Evolutionary conservation across 1,140 invertebrate genomes (phyloP).

Genomic region (Diprion similis): DNA sequence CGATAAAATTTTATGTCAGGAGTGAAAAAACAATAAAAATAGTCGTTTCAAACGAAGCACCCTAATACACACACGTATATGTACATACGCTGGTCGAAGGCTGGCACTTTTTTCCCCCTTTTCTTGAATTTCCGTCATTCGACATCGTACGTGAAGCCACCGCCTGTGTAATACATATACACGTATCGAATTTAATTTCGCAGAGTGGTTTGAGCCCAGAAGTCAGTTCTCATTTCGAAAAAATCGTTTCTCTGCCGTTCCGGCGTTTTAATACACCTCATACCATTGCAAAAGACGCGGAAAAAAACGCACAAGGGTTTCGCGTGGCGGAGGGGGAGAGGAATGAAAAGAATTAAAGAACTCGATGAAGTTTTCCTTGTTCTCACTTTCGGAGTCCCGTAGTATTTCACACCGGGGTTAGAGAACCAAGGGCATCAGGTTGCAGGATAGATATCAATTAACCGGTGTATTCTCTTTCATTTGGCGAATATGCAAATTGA

Average conservation of each 20-base stretch:
- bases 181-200: not conserved
- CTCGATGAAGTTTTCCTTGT: not conserved
- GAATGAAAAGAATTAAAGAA: not conserved
- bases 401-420: not conserved
- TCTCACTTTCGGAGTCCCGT: not conserved
- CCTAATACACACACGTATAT: too few relatives aligned
- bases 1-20: too few relatives aligned
- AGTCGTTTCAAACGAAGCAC: too few relatives aligned
- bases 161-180: not conserved
- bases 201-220: not conserved
- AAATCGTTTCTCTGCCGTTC: not conserved
- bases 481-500: slow-evolving; percentile 9
- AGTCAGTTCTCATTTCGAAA: not conserved
- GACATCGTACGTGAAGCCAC: too few relatives aligned
- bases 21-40: too few relatives aligned
- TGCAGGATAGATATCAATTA: not conserved
- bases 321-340: too few relatives aligned
- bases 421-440: not conserved
- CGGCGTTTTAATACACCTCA: not conserved
- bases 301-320: not conserved
- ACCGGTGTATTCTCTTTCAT: not conserved
- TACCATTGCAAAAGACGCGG: not conserved
- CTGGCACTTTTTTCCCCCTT: too few relatives aligned
- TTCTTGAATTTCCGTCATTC: too few relatives aligned
- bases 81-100: too few relatives aligned